Evolutionary conservation across 2,888 invertebrate genomes (phyloP), one percentile per base, ranked within the genome.

Genomic region (Campopleginae sp.): DNA sequence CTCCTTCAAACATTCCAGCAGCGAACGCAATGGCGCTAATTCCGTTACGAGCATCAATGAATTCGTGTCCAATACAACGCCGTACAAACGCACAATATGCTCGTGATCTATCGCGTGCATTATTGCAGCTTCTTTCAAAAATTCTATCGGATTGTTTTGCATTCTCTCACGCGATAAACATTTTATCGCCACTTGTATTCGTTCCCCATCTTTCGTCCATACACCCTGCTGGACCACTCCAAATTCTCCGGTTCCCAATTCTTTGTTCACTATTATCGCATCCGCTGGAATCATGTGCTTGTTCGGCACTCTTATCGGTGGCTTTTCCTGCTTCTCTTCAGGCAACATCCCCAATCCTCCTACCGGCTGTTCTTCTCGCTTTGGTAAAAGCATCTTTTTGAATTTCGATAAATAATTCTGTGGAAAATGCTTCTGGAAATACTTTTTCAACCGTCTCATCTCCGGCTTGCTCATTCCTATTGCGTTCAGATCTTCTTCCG

Each of bases 71-170:
- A 99, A 95, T 4, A 99, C 99, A 19, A 99, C 99, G 2, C 99
- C 99, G 93, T 98, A 99, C 82, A 99, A 95, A n/a, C 98, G 95
- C 4, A 99, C 99, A 89, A 99, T 98, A 93, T 98, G 98, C 84
- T 98, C 98, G 93, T 99, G 99, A 93, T 99, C 98, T 90, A 99
- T 98, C 86, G 98, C 97, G 94, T 99, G 99, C 99, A 99, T 99
- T 87, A 99, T 98, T 14, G 98, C 98, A 0, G 99, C 99, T 94
- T 99, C 99, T 94, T 99, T 99, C 72, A 99, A 95, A 94, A 99
- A 99, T 94, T 99, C 99, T 87, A 98, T 97, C 0, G 98, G 98
- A 94, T 98, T 98, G 88, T 98, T 98, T 90, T 98, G 98, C 97
- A 99, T 98, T 82, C 98, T 96, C 92, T 99, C 99, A 86, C 98